Conservation (phyloP, 1,140 invertebrate species). For the Aleiodes sp. region DNA sequence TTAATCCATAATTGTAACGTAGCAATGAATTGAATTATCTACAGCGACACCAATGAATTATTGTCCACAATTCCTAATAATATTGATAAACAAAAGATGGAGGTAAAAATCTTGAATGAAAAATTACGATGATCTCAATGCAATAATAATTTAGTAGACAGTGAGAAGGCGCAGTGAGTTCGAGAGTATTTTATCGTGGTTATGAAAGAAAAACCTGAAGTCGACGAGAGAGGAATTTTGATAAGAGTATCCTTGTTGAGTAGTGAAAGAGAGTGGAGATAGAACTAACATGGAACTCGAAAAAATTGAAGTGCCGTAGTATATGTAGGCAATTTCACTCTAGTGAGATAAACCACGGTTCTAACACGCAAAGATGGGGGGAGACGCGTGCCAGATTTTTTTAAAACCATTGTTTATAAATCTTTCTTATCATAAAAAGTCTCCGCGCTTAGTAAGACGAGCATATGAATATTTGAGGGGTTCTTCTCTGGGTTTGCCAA, state of each 20-base stretch:
- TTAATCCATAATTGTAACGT: too few relatives aligned
- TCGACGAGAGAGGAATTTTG: neutral
- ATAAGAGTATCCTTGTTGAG: neutral
- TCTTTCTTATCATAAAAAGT: too few relatives aligned
- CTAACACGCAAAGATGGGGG: too few relatives aligned
- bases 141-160: neutral
- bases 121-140: neutral
- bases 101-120: neutral
- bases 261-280: slow-evolving; percentile 1
- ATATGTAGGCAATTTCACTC: too few relatives aligned
- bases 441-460: neutral
- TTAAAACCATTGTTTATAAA: too few relatives aligned
- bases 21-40: too few relatives aligned
- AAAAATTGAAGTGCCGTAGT: too few relatives aligned
- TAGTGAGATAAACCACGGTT: slow-evolving; percentile 29
- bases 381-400: neutral
- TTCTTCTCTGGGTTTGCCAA: slow-evolving; percentile 16
- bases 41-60: too few relatives aligned
- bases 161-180: neutral
- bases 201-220: neutral
- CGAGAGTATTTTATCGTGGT: neutral
- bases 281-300: too few relatives aligned
- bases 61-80: too few relatives aligned
- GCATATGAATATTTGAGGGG: slow-evolving; percentile 12
- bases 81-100: neutral